phyloP scores from a whole-genome alignment of 2,888 invertebrate species.

The Chromoteleia sp. region DNA sequence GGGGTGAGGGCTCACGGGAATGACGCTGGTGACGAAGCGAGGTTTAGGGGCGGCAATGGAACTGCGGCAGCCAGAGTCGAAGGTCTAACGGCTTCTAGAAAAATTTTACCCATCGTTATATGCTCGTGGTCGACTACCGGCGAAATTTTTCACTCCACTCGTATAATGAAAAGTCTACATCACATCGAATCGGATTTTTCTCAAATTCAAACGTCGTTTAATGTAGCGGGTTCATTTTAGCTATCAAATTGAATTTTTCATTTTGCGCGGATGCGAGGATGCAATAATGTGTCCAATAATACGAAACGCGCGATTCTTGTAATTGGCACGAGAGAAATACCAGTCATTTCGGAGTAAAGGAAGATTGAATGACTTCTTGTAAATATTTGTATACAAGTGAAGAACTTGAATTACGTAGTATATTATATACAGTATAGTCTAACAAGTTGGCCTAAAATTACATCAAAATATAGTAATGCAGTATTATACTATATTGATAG shows the following conservation, averaged over 20 bases:
- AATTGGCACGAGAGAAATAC: too few relatives aligned
- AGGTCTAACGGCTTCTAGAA: constrained; percentile 81
- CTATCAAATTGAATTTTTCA: neutral
- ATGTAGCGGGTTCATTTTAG: neutral
- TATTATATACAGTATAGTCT: too few relatives aligned
- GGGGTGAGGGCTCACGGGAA: constrained; percentile 71
- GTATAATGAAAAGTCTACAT: constrained; percentile 61
- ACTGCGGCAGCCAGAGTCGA: constrained; percentile 77
- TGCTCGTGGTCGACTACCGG: constrained; percentile 71
- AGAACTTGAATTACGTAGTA: too few relatives aligned
- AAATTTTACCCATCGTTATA: constrained; percentile 79
- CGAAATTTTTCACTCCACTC: constrained; percentile 49
- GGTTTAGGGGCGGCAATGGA: constrained; percentile 69
- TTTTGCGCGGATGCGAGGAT: too few relatives aligned
- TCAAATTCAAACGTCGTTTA: constrained; percentile 6
- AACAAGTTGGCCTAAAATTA: too few relatives aligned
- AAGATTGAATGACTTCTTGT: too few relatives aligned
- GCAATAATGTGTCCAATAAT: too few relatives aligned
- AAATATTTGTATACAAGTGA: too few relatives aligned
- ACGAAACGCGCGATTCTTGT: too few relatives aligned
- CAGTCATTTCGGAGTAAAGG: too few relatives aligned
- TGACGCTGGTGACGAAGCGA: constrained; percentile 71
- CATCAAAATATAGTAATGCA: too few relatives aligned
- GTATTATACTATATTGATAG: too few relatives aligned
- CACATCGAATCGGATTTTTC: constrained; percentile 33